Evolutionary conservation across 2,113 vertebrate genomes (phyloP).

Genomic region (Sporophila hypoxantha): DNA sequence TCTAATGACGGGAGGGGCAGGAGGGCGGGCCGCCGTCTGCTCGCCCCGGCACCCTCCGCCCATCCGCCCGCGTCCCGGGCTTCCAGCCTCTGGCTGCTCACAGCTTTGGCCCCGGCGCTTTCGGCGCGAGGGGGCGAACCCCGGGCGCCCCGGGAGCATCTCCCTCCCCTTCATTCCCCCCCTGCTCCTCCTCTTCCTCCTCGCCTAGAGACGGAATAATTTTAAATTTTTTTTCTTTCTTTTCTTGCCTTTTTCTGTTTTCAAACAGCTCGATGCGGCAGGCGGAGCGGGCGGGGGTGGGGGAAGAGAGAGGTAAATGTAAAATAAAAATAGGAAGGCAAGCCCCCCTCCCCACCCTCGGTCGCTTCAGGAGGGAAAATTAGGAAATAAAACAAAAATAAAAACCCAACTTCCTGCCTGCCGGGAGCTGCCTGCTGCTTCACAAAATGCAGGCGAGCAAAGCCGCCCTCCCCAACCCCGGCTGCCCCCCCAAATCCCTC

Average conservation of each 20-base stretch:
- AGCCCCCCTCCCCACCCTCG: too few relatives aligned
- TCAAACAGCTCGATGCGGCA: neutral
- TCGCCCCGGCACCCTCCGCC: slow-evolving; percentile 57
- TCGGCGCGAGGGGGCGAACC: neutral
- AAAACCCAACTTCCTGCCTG: slow-evolving; percentile 1
- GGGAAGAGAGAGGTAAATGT: neutral
- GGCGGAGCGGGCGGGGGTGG: too few relatives aligned
- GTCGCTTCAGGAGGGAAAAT: neutral
- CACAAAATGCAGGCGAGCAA: slow-evolving; percentile 22
- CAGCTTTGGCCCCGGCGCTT: neutral
- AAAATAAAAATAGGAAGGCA: neutral
- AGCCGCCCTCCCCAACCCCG: slow-evolving; percentile 27
- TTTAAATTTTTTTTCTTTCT: neutral
- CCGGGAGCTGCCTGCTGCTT: slow-evolving; percentile 32
- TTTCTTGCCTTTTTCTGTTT: neutral
- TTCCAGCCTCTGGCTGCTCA: too few relatives aligned
- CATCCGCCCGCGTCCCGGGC: neutral
- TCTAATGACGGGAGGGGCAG: slow-evolving; percentile 82
- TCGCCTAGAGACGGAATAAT: neutral
- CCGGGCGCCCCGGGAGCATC: neutral
- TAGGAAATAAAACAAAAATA: slow-evolving; percentile 27
- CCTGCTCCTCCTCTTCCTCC: neutral
- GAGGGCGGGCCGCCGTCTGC: slow-evolving; percentile 75
- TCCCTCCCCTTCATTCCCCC: neutral
- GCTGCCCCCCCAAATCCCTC: neutral